phyloP scores from a whole-genome alignment of 1,140 invertebrate species.

The Latrodectus geometricus region DNA sequence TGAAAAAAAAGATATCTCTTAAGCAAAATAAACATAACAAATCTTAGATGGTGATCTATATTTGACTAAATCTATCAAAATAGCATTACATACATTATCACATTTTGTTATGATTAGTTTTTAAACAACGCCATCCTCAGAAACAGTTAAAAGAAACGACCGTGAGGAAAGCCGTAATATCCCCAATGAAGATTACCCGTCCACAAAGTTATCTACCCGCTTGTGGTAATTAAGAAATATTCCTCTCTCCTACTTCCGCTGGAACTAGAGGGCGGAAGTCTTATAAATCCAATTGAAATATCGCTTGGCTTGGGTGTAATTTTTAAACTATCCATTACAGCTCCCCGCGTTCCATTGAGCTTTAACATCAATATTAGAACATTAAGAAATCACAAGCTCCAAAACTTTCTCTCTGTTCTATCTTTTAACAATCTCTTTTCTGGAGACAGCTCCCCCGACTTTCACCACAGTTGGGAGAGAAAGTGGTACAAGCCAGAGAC shows the following conservation, averaged over 20 bases:
- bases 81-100: no score
- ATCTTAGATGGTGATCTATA: no score
- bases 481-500: not conserved
- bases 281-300: constrained; percentile 52
- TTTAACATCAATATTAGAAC: constrained; percentile 59
- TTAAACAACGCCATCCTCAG: not conserved
- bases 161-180: constrained; percentile 4
- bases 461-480: not conserved
- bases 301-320: constrained; percentile 46
- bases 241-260: constrained; percentile 19
- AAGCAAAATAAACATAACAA: no score
- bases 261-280: constrained; percentile 5
- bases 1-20: no score
- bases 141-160: not conserved
- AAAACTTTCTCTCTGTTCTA: constrained; percentile 56
- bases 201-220: constrained; percentile 9
- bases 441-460: not conserved
- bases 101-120: not conserved
- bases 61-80: no score
- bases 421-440: constrained; percentile 60
- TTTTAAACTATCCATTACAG: constrained; percentile 60
- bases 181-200: constrained; percentile 4
- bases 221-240: constrained; percentile 57
- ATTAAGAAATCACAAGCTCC: constrained; percentile 59
- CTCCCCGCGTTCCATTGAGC: constrained; percentile 14